Evolutionary conservation across 2,113 vertebrate species (phyloP).

Genomic region (Sorex fumeus): DNA sequence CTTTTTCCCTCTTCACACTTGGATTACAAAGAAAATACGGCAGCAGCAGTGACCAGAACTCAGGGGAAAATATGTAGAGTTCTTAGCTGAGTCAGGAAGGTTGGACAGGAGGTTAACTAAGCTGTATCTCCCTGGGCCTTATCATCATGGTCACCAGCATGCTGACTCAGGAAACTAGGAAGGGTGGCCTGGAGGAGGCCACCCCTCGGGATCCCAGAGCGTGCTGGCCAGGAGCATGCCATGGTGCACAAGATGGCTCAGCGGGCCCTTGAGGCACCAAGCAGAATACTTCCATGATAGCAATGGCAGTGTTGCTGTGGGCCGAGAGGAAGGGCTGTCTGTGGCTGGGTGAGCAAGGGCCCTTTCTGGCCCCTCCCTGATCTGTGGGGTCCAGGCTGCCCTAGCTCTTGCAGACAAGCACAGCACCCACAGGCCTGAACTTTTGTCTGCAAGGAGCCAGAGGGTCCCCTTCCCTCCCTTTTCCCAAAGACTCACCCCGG

Average conservation of each 20-base stretch:
- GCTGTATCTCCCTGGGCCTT: slow-evolving; percentile 81
- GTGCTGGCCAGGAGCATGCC: too few relatives aligned
- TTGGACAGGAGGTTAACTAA: slow-evolving; percentile 85
- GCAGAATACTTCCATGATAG: neutral
- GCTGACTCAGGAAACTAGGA: slow-evolving; percentile 85
- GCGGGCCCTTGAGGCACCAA: neutral
- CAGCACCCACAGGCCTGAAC: neutral
- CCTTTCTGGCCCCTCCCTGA: neutral
- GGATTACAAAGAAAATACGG: slow-evolving; percentile 90
- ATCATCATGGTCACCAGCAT: slow-evolving; percentile 84
- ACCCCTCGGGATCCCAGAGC: slow-evolving; percentile 66
- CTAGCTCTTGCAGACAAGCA: neutral
- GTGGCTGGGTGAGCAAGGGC: neutral
- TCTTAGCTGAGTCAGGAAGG: slow-evolving; percentile 86
- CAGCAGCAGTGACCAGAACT: neutral
- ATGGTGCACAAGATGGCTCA: slow-evolving; percentile 89
- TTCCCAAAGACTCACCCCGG: neutral
- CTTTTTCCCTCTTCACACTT: slow-evolving; percentile 89
- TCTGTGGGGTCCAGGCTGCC: neutral
- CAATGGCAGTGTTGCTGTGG: too few relatives aligned
- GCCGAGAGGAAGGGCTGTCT: neutral
- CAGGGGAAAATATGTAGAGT: slow-evolving; percentile 87
- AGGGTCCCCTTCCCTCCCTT: neutral
- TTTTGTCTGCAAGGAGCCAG: neutral
- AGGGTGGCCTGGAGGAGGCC: slow-evolving; percentile 87